Evolutionary conservation across 2,888 invertebrate species (phyloP).

Genomic region (Coelinius sp.): DNA sequence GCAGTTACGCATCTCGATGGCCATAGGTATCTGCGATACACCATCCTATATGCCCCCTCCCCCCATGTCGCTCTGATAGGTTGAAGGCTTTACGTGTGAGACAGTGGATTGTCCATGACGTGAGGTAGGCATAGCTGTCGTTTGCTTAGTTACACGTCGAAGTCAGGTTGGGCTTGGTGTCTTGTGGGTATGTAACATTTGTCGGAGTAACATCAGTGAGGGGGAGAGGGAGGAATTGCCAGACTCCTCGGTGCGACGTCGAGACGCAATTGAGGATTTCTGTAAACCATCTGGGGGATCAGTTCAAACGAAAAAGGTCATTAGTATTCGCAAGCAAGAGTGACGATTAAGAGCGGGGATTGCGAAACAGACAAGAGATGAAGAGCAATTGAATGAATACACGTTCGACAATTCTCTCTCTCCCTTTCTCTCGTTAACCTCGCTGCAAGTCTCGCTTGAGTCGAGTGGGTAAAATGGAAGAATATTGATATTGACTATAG

Average conservation of each 20-base stretch:
- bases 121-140: background rate
- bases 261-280: background rate
- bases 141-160: conserved; percentile 8
- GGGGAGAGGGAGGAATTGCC: background rate
- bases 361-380: conserved; percentile 9
- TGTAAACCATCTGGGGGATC: background rate
- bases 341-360: background rate
- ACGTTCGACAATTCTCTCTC: conserved; percentile 13
- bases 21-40: conserved; percentile 5
- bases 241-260: background rate
- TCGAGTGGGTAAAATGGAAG: background rate
- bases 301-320: background rate
- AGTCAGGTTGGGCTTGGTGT: background rate
- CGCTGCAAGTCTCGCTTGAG: conserved; percentile 11
- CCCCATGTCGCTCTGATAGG: background rate
- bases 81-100: conserved; percentile 9
- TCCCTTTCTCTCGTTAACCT: background rate
- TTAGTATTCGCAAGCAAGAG: background rate
- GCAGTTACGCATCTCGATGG: conserved; percentile 26
- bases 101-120: conserved; percentile 15
- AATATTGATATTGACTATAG: too few relatives aligned
- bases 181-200: conserved; percentile 12
- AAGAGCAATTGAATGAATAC: conserved; percentile 27
- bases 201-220: background rate
- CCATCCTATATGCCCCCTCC: background rate